Evolutionary conservation across 2,113 vertebrate species (phyloP), one percentile per base, ranked within the genome.

Genomic region (Panurus biarmicus): DNA sequence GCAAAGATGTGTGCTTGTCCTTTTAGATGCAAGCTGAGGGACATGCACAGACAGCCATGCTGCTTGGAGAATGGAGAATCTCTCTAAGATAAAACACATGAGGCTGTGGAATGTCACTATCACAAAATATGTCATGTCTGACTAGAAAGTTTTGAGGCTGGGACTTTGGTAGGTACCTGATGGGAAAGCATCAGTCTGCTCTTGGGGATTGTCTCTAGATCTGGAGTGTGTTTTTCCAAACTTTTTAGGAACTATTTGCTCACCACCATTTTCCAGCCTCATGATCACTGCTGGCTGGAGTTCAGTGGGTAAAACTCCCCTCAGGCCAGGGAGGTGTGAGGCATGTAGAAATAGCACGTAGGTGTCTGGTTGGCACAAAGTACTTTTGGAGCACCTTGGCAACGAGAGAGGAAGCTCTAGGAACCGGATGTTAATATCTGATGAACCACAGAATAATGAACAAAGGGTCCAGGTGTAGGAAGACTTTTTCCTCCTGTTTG

Each of bases 381-480:
- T 6, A 26, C 64, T 87, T 54, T 58, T 42, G 64, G 19, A 77
- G 73, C 60, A 90, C 85, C 86, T 88, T 67, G 72, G 69, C 61
- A 64, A 71, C 47, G 35, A 28, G 42, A 66, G 72, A 71, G 90
- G 88, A 93, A 94, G 79, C 67, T 88, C 51, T 79, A 74, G 60
- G 38, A 90, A 87, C 61, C 12, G 36, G 94, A 92, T 87, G 77
- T 75, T 87, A 64, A 78, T 84, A 86, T 90, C 48, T 6, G 18
- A 81, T 56, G 61, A 94, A 77, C 29, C 0, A 0, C 60, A 64
- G 53, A 72, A 45, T 64, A 89, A 51, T 9, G 79, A 96, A 95
- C 90, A 93, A 90, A 95, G 51, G 28, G 17, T 48, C 69, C 95
- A 95, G 95, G 95, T 94, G 92, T 93, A 78, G 74, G 45, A 92